Conservation (phyloP, 1,140 invertebrate species). For the Camponotus floridanus region DNA sequence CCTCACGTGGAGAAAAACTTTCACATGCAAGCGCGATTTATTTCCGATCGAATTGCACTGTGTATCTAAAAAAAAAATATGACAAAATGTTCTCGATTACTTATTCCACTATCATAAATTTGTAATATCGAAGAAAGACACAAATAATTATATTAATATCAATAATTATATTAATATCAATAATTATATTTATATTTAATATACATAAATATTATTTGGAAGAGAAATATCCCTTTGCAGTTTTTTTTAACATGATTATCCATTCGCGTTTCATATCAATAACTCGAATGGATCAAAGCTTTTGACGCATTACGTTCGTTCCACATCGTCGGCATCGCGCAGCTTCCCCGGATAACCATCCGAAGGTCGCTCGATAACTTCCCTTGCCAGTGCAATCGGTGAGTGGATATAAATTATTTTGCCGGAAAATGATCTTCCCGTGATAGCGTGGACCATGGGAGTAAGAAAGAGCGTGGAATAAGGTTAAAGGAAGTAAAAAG, state of each 20-base stretch:
- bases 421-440: slow-evolving; percentile 70
- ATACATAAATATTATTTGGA: neutral
- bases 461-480: slow-evolving; percentile 57
- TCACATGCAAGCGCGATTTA: slow-evolving; percentile 55
- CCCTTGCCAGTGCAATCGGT: slow-evolving; percentile 47
- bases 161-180: slow-evolving; percentile 2
- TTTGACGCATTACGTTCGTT: slow-evolving; percentile 30
- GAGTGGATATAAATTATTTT: slow-evolving; percentile 72
- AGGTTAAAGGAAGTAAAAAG: slow-evolving; percentile 68
- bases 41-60: slow-evolving; percentile 5
- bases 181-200: slow-evolving; percentile 13
- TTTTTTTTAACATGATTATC: neutral
- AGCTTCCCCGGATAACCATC: slow-evolving; percentile 42
- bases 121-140: neutral
- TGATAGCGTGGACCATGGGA: slow-evolving; percentile 29
- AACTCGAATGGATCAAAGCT: slow-evolving; percentile 34
- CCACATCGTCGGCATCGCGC: slow-evolving; percentile 30
- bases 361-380: slow-evolving; percentile 59
- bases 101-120: neutral
- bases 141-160: neutral
- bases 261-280: slow-evolving; percentile 24
- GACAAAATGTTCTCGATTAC: neutral
- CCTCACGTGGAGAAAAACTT: slow-evolving; percentile 47
- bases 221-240: neutral
- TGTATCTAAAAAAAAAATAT: slow-evolving; percentile 8